Evolutionary conservation across 2,113 vertebrate genomes (phyloP).

Genomic region (Mungos mungo): DNA sequence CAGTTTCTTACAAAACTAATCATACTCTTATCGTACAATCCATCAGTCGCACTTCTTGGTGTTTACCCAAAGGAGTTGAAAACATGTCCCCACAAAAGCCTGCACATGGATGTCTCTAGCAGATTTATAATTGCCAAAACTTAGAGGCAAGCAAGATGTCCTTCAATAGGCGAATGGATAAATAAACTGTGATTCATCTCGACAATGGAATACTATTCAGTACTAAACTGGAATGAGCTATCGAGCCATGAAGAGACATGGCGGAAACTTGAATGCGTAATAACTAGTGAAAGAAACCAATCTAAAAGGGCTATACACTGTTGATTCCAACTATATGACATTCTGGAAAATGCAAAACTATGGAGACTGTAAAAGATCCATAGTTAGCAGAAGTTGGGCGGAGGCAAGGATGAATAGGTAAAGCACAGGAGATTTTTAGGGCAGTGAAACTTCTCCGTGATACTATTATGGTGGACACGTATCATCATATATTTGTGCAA

Average conservation of each 20-base stretch:
- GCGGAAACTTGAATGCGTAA: neutral
- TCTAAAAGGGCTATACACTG: neutral
- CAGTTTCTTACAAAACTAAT: neutral
- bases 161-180: neutral
- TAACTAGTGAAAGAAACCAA: neutral
- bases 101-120: neutral
- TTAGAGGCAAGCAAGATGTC: neutral
- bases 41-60: neutral
- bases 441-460: neutral
- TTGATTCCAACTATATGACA: neutral
- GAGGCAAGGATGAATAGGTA: neutral
- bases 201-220: neutral
- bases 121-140: neutral
- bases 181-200: neutral
- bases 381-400: neutral
- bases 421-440: neutral
- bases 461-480: neutral
- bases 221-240: neutral
- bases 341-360: neutral
- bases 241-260: neutral
- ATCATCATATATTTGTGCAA: neutral
- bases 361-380: neutral
- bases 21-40: neutral
- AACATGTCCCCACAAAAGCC: neutral
- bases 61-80: neutral